Conservation (phyloP, 2,888 invertebrate species). For the Dasysyrphus tricinctus region DNA sequence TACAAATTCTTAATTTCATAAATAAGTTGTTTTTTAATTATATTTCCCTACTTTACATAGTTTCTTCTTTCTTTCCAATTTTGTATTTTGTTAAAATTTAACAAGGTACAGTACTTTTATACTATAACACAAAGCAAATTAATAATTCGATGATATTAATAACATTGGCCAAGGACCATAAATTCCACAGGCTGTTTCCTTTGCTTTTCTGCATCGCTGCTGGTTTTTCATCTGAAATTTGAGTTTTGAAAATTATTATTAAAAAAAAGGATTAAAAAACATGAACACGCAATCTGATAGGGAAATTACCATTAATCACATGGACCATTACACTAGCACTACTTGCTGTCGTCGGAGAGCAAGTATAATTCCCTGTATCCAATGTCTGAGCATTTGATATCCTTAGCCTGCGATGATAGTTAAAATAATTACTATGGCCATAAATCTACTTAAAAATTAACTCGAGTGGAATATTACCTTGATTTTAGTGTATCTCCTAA, state of each 20-base stretch:
- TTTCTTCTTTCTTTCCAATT: background rate
- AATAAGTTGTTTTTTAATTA: slow-evolving; percentile 22
- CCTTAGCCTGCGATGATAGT: slow-evolving; percentile 84
- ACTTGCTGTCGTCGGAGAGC: slow-evolving; percentile 93
- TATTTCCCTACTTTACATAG: slow-evolving; percentile 11
- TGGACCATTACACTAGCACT: slow-evolving; percentile 93
- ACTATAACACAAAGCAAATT: slow-evolving; percentile 65
- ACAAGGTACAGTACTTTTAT: slow-evolving; percentile 47
- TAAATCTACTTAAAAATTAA: slow-evolving; percentile 39
- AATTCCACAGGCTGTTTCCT: slow-evolving; percentile 10
- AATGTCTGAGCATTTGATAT: slow-evolving; percentile 89
- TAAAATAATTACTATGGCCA: slow-evolving; percentile 20
- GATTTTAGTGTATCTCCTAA: slow-evolving; percentile 89
- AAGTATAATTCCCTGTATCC: slow-evolving; percentile 95
- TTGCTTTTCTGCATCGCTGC: slow-evolving; percentile 93
- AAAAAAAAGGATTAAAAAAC: background rate
- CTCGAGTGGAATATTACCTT: slow-evolving; percentile 78
- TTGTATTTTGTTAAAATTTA: slow-evolving; percentile 26
- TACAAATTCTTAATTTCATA: slow-evolving; percentile 69
- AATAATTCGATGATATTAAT: slow-evolving; percentile 67
- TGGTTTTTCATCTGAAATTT: slow-evolving; percentile 90
- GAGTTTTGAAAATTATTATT: background rate
- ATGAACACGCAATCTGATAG: slow-evolving; percentile 43
- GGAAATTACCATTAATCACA: slow-evolving; percentile 90
- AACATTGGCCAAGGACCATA: slow-evolving; percentile 38